Evolutionary conservation across 2,113 vertebrate species (phyloP).

Genomic region (Ictidomys tridecemlineatus): DNA sequence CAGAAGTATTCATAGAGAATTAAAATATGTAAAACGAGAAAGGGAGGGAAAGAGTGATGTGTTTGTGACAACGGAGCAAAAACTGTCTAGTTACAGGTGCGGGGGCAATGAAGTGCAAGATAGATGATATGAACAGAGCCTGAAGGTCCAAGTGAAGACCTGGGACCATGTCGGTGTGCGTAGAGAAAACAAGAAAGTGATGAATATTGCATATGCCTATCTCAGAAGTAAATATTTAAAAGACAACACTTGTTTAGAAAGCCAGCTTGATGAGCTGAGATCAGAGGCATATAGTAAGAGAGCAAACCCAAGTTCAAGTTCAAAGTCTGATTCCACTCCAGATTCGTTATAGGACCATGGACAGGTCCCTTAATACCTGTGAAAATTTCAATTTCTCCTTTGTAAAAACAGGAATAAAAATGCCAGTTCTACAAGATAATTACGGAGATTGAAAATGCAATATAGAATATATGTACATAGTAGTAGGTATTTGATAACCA

Average conservation of each 20-base stretch:
- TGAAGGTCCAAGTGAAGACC: neutral
- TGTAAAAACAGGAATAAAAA: slow-evolving; percentile 34
- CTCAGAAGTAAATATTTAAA: slow-evolving; percentile 56
- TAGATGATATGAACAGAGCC: neutral
- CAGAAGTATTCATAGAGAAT: neutral
- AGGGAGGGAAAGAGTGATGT: neutral
- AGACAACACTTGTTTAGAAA: slow-evolving; percentile 50
- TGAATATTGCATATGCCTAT: slow-evolving; percentile 24
- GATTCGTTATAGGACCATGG: neutral
- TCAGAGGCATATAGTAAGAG: neutral
- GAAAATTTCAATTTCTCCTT: neutral
- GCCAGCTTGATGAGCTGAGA: neutral
- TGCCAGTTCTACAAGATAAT: neutral
- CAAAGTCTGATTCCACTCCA: neutral
- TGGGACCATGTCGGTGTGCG: neutral
- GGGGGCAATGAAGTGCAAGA: neutral
- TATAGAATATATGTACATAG: neutral
- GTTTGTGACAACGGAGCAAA: neutral
- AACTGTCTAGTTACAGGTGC: neutral
- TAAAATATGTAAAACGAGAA: neutral
- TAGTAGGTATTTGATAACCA: neutral
- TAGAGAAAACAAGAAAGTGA: neutral
- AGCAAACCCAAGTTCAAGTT: neutral
- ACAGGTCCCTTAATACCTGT: neutral
- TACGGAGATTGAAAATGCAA: neutral